Conservation (phyloP, 2,888 invertebrate species). For the Drosophila paramelanica region DNA sequence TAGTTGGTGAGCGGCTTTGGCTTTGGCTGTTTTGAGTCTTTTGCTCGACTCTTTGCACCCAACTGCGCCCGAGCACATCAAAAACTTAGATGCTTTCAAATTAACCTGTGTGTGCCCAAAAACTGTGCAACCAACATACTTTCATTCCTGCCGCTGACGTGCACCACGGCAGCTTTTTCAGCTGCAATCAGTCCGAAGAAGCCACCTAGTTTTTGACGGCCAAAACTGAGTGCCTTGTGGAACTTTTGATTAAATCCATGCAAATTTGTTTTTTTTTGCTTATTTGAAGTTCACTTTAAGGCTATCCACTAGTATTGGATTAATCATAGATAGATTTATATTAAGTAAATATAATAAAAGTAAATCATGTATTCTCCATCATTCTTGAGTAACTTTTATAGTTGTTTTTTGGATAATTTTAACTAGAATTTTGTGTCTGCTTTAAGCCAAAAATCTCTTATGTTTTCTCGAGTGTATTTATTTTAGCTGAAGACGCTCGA, state of each 20-base stretch:
- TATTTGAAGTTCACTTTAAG: too few species aligned
- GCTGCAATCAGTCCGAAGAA: slow-evolving; percentile 22
- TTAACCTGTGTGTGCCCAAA: slow-evolving; percentile 58
- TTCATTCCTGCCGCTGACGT: slow-evolving; percentile 43
- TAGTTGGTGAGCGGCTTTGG: slow-evolving; percentile 20
- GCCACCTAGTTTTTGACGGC: slow-evolving; percentile 29
- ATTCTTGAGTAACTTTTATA: too few species aligned
- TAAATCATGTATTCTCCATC: too few species aligned
- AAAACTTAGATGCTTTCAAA: slow-evolving; percentile 75
- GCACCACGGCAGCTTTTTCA: slow-evolving; percentile 27
- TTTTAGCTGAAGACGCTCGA: not conserved
- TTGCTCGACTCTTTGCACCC: slow-evolving; percentile 13
- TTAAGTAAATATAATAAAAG: too few species aligned
- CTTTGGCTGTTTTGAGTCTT: slow-evolving; percentile 29
- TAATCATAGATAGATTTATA: too few species aligned
- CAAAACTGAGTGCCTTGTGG: slow-evolving; percentile 5
- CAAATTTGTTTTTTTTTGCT: slow-evolving; percentile 8
- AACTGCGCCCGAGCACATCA: slow-evolving; percentile 49
- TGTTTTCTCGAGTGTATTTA: not conserved
- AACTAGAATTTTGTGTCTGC: not conserved
- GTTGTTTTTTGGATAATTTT: too few species aligned
- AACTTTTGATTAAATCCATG: slow-evolving; percentile 39
- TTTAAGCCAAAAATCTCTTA: not conserved
- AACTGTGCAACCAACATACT: slow-evolving; percentile 46
- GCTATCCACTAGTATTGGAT: too few species aligned